These are phyloP conservation scores for Pygoscelis antarcticus DNA, from an alignment of 2,113 vertebrate species.

Conservation along the genomic window DNA sequence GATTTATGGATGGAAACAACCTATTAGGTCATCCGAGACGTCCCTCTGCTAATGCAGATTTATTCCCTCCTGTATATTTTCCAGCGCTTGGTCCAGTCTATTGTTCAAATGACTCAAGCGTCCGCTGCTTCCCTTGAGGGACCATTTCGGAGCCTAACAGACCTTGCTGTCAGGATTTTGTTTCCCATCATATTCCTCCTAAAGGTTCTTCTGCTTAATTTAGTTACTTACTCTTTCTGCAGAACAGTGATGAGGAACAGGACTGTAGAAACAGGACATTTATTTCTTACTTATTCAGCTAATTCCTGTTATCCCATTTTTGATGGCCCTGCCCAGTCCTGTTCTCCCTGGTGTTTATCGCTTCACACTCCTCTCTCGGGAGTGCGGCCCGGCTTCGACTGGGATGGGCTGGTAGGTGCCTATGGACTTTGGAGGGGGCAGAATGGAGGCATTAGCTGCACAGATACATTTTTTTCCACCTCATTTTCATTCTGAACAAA, in stretches of 20 bases:
- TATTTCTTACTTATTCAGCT: neutral
- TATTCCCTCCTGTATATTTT: constrained; percentile 44
- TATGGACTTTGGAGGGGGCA: neutral
- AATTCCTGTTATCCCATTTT: neutral
- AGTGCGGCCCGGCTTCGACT: neutral
- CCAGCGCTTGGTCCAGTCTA: constrained; percentile 9
- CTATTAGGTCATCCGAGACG: neutral
- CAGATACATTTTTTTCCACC: neutral
- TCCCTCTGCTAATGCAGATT: constrained; percentile 25
- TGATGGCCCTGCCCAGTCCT: neutral
- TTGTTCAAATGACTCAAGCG: constrained; percentile 41
- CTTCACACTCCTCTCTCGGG: neutral
- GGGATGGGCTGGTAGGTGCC: neutral
- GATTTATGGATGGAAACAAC: constrained; percentile 39
- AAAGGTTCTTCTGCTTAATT: constrained; percentile 43
- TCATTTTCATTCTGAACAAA: constrained; percentile 1
- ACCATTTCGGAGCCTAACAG: neutral
- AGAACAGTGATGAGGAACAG: constrained; percentile 36
- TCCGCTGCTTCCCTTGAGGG: constrained; percentile 11
- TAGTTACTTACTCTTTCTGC: constrained; percentile 20
- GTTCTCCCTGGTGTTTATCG: neutral
- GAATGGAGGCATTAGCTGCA: neutral
- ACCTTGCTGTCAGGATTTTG: neutral
- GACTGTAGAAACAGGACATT: neutral
- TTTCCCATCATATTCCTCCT: constrained; percentile 17